Conservation (phyloP, 1,140 invertebrate genomes). For the Campodea augens region DNA sequence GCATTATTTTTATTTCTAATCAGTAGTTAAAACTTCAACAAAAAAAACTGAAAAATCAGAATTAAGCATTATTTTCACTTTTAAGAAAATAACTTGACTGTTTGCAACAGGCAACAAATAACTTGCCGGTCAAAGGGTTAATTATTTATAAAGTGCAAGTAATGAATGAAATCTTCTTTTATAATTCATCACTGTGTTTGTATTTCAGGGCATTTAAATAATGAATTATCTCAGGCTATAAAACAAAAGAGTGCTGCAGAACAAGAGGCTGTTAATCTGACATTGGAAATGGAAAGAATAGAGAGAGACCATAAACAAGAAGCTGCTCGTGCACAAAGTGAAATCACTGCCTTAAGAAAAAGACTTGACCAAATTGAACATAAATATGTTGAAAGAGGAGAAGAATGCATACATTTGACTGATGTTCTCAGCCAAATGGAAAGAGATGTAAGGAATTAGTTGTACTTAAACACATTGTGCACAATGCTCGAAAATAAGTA, state of each 20-base stretch:
- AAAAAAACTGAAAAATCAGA: background rate
- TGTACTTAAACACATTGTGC: slow-evolving; percentile 24
- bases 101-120: background rate
- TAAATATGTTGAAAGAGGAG: slow-evolving; percentile 49
- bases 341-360: slow-evolving; percentile 53
- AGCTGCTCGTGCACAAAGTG: slow-evolving; percentile 44
- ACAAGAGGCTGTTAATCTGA: slow-evolving; percentile 44
- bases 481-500: too few relatives aligned
- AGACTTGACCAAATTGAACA: slow-evolving; percentile 54
- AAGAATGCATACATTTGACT: slow-evolving; percentile 48
- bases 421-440: slow-evolving; percentile 55
- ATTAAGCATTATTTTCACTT: background rate
- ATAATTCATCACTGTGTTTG: slow-evolving; percentile 8
- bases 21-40: background rate
- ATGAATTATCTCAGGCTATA: slow-evolving; percentile 44
- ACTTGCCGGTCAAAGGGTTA: background rate
- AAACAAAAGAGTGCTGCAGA: slow-evolving; percentile 54
- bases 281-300: slow-evolving; percentile 37
- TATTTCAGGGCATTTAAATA: slow-evolving; percentile 40
- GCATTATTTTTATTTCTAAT: too few relatives aligned
- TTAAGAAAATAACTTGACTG: background rate
- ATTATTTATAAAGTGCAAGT: background rate
- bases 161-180: background rate
- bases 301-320: slow-evolving; percentile 54
- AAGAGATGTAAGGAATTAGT: slow-evolving; percentile 39